Base-by-base conservation (phyloP, 1,140 invertebrate genomes). In the Cyclina sinensis region DNA sequence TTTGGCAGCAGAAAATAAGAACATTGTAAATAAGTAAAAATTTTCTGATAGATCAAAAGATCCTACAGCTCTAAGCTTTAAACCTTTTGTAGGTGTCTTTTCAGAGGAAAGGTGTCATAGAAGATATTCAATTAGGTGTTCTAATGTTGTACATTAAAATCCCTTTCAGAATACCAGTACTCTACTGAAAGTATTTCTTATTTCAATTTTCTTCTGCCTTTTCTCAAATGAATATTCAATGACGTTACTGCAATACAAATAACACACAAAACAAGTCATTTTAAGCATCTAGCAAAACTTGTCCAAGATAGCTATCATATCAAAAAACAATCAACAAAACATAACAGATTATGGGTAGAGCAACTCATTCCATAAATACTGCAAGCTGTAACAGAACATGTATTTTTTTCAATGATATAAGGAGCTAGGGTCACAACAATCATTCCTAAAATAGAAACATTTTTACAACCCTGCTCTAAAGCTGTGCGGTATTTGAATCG, bases 401-500 rank as follows among this genome's bases (percentile, higher is more conserved):
- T 54, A 51, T 65, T 70, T 59, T 32, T 65, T 11, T 65, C 57
- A 81, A 65, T 81, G 59, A 70, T 70, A 83, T 37, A 70, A 70
- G 62, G 54, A 70, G 59, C 81, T 51, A 83, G 43, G 62, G 59
- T 11, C 81, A 83, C 81, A 83, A 83, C 81, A 83, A 39, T 43
- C 81, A 83, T 83, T 83, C 54, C 74, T 78, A 78, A 78, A 78
- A 51, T 37, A 51, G 62, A 85, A 86, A 65, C 37, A 39, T 18
- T 24, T 57, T 46, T 78, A 68, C 27, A 39, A 87, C 84, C 84
- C 79, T 82, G 86, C 35, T 57, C 32, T 24, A 82, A 78, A n/a
- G 85, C 46, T 43, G 85, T 79, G 48, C 92, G 90, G 74, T 92
- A 90, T 91, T 93, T 93, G 84, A 95, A 93, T 80, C 93, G 94